Base-by-base conservation (phyloP, 2,797 vertebrate species). In the Taeniopygia guttata region DNA sequence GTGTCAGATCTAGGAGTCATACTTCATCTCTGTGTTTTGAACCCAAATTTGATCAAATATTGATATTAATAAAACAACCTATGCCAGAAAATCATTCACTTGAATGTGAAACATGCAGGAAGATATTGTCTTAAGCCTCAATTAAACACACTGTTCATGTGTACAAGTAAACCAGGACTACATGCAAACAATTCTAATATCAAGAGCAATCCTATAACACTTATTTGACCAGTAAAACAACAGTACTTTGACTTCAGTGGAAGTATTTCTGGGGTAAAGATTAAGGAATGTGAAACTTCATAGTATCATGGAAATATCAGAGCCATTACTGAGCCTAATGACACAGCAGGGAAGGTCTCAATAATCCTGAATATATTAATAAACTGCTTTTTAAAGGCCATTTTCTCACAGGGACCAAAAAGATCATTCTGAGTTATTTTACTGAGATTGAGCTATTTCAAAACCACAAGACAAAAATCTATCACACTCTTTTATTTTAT, bases 401-500 rank as follows among this genome's bases (percentile, higher is more conserved):
- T 83, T 59, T 77, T 83, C 56, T 80, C 84, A 62, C 30, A 43
- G 43, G 27, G 34, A 81, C 20, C 30, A 52, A 77, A 76, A 83
- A 73, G 13, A 67, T 26, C 2, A 59, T 66, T 85, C 55, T 66
- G 63, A 79, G 11, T 8, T 59, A 7, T 85, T 83, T 95, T 46
- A 78, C 51, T 76, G n/a, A 82, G 46, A 75, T 15, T 0, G 1
- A 86, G 48, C 27, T 69, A 60, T 76, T 90, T 81, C 27, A 87
- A 94, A 89, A 66, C 12, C n/a, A 66, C 15, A 67, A 74, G 64
- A 92, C 36, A 91, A 92, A 93, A 59, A 26, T 36, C 23, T 70
- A 43, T 49, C 16, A 79, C 70, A n/a, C 84, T 78, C 54, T 80
- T 94, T 88, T 68, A 83, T 85, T 91, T 90, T 94, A 48, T 63